Conservation (phyloP, 2,113 vertebrate genomes). For the Trinectes maculatus region DNA sequence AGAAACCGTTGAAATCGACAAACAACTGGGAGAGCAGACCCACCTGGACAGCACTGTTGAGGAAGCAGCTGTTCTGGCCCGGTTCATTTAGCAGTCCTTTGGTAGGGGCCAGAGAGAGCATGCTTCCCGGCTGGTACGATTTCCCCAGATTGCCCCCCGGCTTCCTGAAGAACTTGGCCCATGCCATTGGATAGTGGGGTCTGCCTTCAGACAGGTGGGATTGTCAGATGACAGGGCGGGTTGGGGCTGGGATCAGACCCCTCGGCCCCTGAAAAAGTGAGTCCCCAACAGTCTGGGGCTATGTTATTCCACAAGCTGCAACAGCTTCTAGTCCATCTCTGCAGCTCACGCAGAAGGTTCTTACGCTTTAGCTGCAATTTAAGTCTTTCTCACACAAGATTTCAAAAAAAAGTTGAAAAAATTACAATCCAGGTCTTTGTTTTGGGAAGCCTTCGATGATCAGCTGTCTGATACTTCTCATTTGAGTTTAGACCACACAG, state of each 20-base stretch:
- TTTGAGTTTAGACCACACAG: neutral
- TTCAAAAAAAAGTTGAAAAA: neutral
- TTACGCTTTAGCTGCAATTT: constrained; percentile 1
- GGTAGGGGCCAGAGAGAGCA: constrained; percentile 94
- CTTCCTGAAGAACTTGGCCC: constrained; percentile 93
- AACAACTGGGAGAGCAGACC: constrained; percentile 29
- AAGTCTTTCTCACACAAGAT: neutral
- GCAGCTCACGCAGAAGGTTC: constrained; percentile 37
- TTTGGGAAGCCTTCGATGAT: constrained; percentile 33
- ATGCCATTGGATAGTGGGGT: constrained; percentile 88
- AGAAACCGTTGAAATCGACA: no score
- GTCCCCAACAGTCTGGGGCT: constrained; percentile 51
- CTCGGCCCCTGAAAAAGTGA: constrained; percentile 8
- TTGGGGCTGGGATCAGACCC: constrained; percentile 28
- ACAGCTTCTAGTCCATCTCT: constrained; percentile 51
- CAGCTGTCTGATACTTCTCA: constrained; percentile 22
- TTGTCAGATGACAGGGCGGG: constrained; percentile 14
- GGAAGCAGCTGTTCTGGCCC: constrained; percentile 98
- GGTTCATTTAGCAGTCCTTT: constrained; percentile 97
- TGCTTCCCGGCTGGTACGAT: constrained; percentile 93
- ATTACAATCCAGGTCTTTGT: constrained; percentile 58
- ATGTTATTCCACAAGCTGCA: constrained; percentile 74
- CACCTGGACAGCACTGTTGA: constrained; percentile 99
- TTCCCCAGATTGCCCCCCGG: constrained; percentile 92
- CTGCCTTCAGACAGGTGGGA: constrained; percentile 49